Percentiles rank a stretch among this genome's conserved stretches.
phyloP scores from a whole-genome alignment of 2,113 vertebrate genomes.

The Corythoichthys intestinalis region DNA sequence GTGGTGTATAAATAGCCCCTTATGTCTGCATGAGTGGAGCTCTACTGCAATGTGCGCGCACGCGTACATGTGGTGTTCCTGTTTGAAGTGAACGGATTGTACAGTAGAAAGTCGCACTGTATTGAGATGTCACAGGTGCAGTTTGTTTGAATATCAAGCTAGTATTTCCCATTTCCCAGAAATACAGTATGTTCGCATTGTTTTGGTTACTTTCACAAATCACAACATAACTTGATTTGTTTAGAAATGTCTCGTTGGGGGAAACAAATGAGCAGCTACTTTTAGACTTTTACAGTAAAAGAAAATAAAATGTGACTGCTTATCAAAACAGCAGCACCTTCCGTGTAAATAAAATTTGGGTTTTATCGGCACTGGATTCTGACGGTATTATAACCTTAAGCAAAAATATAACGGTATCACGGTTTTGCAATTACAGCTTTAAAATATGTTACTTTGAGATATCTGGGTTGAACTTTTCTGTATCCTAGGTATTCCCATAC shows the following conservation, averaged over 20 bases:
- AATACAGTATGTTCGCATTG: neutral
- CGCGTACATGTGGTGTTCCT: conserved; percentile 24
- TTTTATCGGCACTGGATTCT: too few species aligned
- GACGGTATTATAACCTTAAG: too few species aligned
- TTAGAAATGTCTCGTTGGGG: neutral
- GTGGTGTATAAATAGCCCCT: conserved; percentile 72
- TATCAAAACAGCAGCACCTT: neutral
- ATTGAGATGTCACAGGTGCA: conserved; percentile 38
- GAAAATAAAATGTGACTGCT: neutral
- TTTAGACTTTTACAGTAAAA: neutral
- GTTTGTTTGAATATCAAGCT: conserved; percentile 21
- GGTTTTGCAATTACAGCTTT: too few species aligned
- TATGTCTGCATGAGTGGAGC: conserved; percentile 52
- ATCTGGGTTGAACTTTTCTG: too few species aligned
- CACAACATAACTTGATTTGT: neutral
- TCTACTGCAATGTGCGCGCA: conserved; percentile 28
- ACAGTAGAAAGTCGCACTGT: conserved; percentile 46
- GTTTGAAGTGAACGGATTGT: conserved; percentile 51
- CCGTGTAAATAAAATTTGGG: too few species aligned
- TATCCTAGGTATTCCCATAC: too few species aligned
- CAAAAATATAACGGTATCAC: too few species aligned
- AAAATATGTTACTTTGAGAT: too few species aligned
- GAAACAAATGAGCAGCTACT: neutral
- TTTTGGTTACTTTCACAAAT: neutral
- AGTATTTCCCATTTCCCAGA: neutral